Evolutionary conservation across 2,888 invertebrate species (phyloP).

Genomic region (Electrophaes corylata): DNA sequence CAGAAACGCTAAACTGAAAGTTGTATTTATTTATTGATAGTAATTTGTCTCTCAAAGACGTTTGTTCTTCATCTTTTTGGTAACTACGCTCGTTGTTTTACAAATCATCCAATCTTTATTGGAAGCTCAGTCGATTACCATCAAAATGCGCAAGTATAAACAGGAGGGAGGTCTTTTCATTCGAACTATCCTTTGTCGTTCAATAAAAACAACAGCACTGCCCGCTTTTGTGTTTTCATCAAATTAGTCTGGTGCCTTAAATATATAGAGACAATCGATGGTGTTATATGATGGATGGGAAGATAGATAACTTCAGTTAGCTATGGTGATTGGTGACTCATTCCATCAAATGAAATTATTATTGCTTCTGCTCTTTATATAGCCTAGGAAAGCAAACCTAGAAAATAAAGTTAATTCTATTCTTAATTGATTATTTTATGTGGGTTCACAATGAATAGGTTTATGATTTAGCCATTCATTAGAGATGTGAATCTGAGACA

Average conservation of each 20-base stretch:
- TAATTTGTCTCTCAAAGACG: not conserved
- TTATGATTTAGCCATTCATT: not conserved
- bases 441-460: not conserved
- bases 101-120: not conserved
- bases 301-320: conserved; percentile 7
- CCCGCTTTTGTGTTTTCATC: not conserved
- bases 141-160: not conserved
- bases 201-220: conserved; percentile 6
- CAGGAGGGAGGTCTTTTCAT: not conserved
- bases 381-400: not conserved
- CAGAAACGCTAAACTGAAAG: too few relatives aligned
- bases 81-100: not conserved
- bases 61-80: not conserved
- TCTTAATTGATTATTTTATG: not conserved
- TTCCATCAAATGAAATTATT: conserved; percentile 9
- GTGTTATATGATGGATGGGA: conserved; percentile 4
- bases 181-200: not conserved
- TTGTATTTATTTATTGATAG: too few relatives aligned
- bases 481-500: conserved; percentile 9
- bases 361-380: conserved; percentile 1
- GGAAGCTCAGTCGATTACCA: not conserved
- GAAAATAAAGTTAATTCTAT: not conserved
- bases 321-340: conserved; percentile 27
- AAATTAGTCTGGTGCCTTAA: not conserved
- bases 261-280: conserved; percentile 3